Conservation (phyloP, 2,797 vertebrate species). For the Yasuhikotakia modesta region DNA sequence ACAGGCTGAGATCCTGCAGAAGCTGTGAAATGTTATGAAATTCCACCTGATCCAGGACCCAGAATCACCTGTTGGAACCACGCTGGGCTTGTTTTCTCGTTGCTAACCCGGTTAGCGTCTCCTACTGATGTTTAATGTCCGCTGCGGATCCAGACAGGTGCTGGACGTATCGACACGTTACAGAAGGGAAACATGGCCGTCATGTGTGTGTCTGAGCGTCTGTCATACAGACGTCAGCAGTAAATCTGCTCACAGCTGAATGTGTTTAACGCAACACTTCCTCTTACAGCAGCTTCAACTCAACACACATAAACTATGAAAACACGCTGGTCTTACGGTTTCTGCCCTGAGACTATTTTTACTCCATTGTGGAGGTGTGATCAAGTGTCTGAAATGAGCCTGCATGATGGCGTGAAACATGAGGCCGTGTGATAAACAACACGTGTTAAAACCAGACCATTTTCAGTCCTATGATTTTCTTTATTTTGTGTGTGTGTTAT, state of each 20-base stretch:
- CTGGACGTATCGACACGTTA: constrained; percentile 48
- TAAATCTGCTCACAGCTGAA: constrained; percentile 50
- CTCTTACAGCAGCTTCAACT: constrained; percentile 52
- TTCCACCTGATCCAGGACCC: constrained; percentile 51
- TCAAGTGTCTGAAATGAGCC: background rate
- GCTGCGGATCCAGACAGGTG: constrained; percentile 47
- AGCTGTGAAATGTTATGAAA: constrained; percentile 67
- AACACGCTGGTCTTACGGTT: constrained; percentile 26
- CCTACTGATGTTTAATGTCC: constrained; percentile 48
- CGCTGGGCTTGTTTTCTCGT: constrained; percentile 66
- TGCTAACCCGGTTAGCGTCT: constrained; percentile 58
- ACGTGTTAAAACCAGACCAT: too few relatives aligned
- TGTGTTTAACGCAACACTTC: constrained; percentile 47
- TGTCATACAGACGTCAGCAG: constrained; percentile 1
- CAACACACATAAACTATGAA: constrained; percentile 37
- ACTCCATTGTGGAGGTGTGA: background rate
- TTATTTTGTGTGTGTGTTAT: too few relatives aligned
- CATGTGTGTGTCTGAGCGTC: constrained; percentile 14
- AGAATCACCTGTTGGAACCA: constrained; percentile 72
- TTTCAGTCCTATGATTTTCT: background rate
- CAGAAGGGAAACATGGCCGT: constrained; percentile 22
- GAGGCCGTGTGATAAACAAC: background rate
- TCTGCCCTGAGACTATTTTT: background rate
- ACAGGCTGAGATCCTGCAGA: constrained; percentile 58
- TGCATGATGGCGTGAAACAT: background rate